These are phyloP conservation scores for Leucopsar rothschildi DNA, from an alignment of 2,113 vertebrate species.

Conservation along the genomic window DNA sequence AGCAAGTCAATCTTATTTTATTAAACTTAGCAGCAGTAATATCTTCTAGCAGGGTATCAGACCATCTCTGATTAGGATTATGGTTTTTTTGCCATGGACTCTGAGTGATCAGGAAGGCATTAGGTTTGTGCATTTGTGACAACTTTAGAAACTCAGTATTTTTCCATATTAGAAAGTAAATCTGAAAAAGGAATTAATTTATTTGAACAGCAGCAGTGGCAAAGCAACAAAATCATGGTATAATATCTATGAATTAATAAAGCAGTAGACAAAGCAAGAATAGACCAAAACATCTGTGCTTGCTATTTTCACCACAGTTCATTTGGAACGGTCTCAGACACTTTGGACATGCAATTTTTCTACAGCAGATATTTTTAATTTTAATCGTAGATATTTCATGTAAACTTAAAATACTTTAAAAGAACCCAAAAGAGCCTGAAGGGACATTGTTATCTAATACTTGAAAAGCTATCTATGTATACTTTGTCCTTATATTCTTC, in stretches of 20 bases:
- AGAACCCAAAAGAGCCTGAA: background rate
- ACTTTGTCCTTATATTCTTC: background rate
- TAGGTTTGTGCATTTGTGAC: slow-evolving; percentile 7
- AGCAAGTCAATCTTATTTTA: slow-evolving; percentile 72
- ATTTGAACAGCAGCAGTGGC: background rate
- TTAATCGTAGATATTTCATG: background rate
- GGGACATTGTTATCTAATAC: background rate
- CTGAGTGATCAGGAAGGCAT: slow-evolving; percentile 43
- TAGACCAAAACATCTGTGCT: background rate
- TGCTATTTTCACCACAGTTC: background rate
- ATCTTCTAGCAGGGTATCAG: slow-evolving; percentile 58
- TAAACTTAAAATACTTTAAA: background rate
- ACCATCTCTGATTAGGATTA: slow-evolving; percentile 71
- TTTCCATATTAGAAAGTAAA: background rate
- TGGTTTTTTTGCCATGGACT: slow-evolving; percentile 19
- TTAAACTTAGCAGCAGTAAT: slow-evolving; percentile 69
- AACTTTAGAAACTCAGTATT: slow-evolving; percentile 36
- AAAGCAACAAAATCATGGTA: background rate
- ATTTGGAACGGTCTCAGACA: background rate
- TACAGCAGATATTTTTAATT: background rate
- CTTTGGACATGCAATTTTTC: background rate
- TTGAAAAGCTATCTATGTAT: background rate
- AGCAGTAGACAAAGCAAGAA: background rate
- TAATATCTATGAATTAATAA: background rate
- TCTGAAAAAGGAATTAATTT: slow-evolving; percentile 4